A percentile compares a stretch with the other conserved stretches of the same genome.
Evolutionary conservation across 2,113 vertebrate species (phyloP).

Genomic region (Xenopus laevis): DNA sequence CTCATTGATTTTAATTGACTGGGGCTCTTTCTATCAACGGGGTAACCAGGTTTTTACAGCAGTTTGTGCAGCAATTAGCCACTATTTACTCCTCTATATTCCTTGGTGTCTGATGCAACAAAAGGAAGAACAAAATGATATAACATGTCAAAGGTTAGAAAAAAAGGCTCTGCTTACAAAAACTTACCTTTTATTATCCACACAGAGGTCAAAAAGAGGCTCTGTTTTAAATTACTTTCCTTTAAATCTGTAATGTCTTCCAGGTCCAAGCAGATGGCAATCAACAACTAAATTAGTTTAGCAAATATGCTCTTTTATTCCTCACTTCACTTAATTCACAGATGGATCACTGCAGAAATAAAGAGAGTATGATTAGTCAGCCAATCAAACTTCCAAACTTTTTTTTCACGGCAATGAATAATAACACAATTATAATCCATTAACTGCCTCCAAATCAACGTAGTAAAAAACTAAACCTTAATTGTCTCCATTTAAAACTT

Average conservation of each 20-base stretch:
- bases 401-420: slow-evolving; percentile 30
- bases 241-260: slow-evolving; percentile 21
- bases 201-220: slow-evolving; percentile 10
- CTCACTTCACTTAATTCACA: slow-evolving; percentile 42
- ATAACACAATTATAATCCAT: slow-evolving; percentile 64
- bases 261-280: slow-evolving; percentile 36
- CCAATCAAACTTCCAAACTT: slow-evolving; percentile 32
- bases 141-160: not conserved
- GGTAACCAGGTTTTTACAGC: not conserved
- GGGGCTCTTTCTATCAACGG: not conserved
- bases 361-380: slow-evolving; percentile 31
- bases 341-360: slow-evolving; percentile 27
- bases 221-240: not conserved
- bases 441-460: slow-evolving; percentile 73
- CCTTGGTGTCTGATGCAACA: not conserved
- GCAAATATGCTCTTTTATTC: slow-evolving; percentile 68
- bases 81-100: not conserved
- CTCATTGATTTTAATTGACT: not conserved
- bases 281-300: slow-evolving; percentile 45
- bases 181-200: slow-evolving; percentile 15
- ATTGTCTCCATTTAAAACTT: slow-evolving; percentile 79
- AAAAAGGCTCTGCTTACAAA: not conserved
- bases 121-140: not conserved
- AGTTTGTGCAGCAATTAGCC: not conserved
- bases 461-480: slow-evolving; percentile 75